Conservation (phyloP, 2,797 vertebrate species). For the Sebastes melanostomus region DNA sequence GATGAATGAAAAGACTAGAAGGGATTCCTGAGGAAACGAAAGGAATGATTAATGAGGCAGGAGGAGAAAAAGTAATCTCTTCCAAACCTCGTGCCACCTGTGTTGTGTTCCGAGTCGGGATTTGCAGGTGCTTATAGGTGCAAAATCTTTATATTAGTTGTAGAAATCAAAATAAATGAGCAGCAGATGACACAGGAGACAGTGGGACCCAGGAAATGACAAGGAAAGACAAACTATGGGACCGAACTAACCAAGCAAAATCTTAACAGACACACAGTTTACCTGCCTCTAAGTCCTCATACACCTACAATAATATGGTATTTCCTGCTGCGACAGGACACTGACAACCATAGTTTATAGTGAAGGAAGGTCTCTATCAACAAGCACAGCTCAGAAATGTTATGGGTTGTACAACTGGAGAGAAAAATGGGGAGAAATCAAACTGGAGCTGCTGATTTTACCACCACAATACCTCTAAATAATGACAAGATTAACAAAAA, state of each 20-base stretch:
- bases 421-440: neutral
- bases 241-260: neutral
- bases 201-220: neutral
- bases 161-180: neutral
- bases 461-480: neutral
- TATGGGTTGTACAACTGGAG: neutral
- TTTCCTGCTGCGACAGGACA: neutral
- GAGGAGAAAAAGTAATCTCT: neutral
- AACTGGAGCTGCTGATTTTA: neutral
- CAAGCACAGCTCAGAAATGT: neutral
- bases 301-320: neutral
- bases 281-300: neutral
- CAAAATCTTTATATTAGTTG: neutral
- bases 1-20: neutral
- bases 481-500: neutral
- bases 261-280: neutral
- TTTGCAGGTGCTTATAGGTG: neutral
- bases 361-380: neutral
- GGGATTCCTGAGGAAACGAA: neutral
- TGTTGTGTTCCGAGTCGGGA: neutral
- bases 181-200: neutral
- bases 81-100: neutral
- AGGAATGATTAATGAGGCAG: slow-evolving; percentile 6
- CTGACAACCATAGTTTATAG: neutral
- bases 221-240: neutral